Base-by-base conservation (phyloP, 2,888 invertebrate genomes). In the Limenitis camilla region DNA sequence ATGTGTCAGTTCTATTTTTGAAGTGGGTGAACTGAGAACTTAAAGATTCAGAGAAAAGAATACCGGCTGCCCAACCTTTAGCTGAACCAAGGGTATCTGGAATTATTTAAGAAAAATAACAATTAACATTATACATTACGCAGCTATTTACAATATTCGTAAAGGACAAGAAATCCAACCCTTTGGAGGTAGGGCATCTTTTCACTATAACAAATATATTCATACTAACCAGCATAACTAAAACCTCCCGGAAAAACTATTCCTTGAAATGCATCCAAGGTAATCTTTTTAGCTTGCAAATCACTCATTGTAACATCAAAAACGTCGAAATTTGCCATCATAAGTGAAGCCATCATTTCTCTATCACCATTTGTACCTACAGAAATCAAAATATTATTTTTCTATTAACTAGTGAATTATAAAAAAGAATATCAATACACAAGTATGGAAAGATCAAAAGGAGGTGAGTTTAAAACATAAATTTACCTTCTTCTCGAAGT, bases 161-260 rank as follows among this genome's bases (percentile, higher is more conserved):
- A n/a, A n/a, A n/a, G n/a, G n/a, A n/a, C n/a, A n/a, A n/a, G n/a
- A n/a, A n/a, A n/a, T n/a, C n/a, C n/a, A n/a, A n/a, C n/a, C n/a
- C n/a, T n/a, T n/a, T n/a, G n/a, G n/a, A n/a, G n/a, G n/a, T n/a
- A n/a, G n/a, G n/a, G n/a, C n/a, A n/a, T n/a, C n/a, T n/a, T n/a
- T n/a, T n/a, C n/a, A n/a, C n/a, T n/a, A n/a, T n/a, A n/a, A n/a
- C n/a, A n/a, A n/a, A 9, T 27, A 40, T 9, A 44, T 4, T 8
- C n/a, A 19, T 10, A 48, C 42, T 64, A 78, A 93, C 97, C 97
- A 40, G 97, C 98, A 78, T 98, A 99, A 79, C 98, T 98, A 78
- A 99, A 99, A n/a, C 99, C 99, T 40, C 97, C 99, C 0, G 98
- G 98, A 76, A 99, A 99, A 43, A 97, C 92, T 9, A 99, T 72